Percentiles rank a stretch among this genome's conserved stretches.
Conservation (phyloP, 2,888 invertebrate species). For the Hydriomena furcata region DNA sequence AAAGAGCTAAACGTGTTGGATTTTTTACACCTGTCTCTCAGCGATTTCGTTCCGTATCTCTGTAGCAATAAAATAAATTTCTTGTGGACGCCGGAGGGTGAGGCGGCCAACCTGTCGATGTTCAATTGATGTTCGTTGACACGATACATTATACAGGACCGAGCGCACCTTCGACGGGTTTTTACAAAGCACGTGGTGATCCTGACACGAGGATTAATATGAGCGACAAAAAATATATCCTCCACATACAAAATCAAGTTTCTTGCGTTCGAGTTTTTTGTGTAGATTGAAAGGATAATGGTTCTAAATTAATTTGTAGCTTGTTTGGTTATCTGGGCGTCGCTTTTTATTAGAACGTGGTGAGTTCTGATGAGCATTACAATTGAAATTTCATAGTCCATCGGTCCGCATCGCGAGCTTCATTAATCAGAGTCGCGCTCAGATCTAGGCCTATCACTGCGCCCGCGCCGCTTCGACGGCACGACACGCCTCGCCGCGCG, state of each 20-base stretch:
- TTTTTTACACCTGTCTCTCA: slow-evolving; percentile 82
- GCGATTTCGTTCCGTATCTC: slow-evolving; percentile 80
- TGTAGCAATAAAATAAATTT: slow-evolving; percentile 82
- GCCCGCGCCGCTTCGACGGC: slow-evolving; percentile 62
- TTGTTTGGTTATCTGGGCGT: slow-evolving; percentile 48
- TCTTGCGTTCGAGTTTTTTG: slow-evolving; percentile 56
- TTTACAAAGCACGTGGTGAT: slow-evolving; percentile 81
- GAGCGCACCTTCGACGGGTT: slow-evolving; percentile 74
- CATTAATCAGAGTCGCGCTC: slow-evolving; percentile 69
- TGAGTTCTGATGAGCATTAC: slow-evolving; percentile 35
- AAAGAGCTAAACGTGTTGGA: slow-evolving; percentile 77
- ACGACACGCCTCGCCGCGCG: slow-evolving; percentile 58
- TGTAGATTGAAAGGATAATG: slow-evolving; percentile 61
- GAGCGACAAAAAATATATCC: slow-evolving; percentile 75
- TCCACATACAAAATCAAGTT: slow-evolving; percentile 70
- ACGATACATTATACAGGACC: slow-evolving; percentile 81
- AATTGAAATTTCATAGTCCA: slow-evolving; percentile 57
- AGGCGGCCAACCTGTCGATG: slow-evolving; percentile 73
- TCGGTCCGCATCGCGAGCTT: slow-evolving; percentile 60
- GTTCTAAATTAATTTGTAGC: slow-evolving; percentile 63
- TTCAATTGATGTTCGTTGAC: slow-evolving; percentile 82
- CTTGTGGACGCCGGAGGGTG: slow-evolving; percentile 80
- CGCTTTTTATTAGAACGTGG: slow-evolving; percentile 30
- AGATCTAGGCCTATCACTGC: slow-evolving; percentile 75
- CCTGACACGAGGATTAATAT: slow-evolving; percentile 82